Conservation (phyloP, 2,888 invertebrate species). For the Aricia artaxerxes region DNA sequence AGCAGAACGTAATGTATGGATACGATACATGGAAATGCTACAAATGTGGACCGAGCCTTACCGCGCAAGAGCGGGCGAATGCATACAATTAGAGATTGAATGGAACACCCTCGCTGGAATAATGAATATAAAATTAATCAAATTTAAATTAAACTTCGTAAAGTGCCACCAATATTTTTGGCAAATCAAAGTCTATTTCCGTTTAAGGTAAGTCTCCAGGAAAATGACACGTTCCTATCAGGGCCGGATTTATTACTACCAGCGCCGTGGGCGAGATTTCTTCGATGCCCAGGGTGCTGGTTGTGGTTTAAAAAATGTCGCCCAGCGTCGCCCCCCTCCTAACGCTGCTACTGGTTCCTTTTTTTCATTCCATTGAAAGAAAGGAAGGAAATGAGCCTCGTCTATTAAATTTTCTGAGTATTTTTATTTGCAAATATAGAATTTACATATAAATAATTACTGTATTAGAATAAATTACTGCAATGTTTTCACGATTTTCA, state of each 20-base stretch:
- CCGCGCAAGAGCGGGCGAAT: neutral
- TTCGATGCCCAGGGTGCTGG: too few relatives aligned
- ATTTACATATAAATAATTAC: neutral
- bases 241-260: too few relatives aligned
- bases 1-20: too few relatives aligned
- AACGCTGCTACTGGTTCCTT: too few relatives aligned
- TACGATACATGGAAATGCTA: too few relatives aligned
- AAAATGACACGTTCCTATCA: neutral
- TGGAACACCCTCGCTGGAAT: slow-evolving; percentile 27
- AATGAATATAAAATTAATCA: slow-evolving; percentile 29
- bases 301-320: too few relatives aligned
- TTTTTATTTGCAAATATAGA: neutral
- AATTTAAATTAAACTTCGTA: slow-evolving; percentile 15
- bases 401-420: neutral
- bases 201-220: neutral
- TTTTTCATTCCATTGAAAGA: neutral
- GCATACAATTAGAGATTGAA: slow-evolving; percentile 30
- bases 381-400: neutral
- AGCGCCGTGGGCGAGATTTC: too few relatives aligned
- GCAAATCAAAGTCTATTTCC: neutral
- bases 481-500: too few relatives aligned
- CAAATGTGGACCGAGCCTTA: neutral
- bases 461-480: too few relatives aligned
- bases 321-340: too few relatives aligned
- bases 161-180: neutral